Conservation (phyloP, 2,888 invertebrate species). For the Drosophila affinis region DNA sequence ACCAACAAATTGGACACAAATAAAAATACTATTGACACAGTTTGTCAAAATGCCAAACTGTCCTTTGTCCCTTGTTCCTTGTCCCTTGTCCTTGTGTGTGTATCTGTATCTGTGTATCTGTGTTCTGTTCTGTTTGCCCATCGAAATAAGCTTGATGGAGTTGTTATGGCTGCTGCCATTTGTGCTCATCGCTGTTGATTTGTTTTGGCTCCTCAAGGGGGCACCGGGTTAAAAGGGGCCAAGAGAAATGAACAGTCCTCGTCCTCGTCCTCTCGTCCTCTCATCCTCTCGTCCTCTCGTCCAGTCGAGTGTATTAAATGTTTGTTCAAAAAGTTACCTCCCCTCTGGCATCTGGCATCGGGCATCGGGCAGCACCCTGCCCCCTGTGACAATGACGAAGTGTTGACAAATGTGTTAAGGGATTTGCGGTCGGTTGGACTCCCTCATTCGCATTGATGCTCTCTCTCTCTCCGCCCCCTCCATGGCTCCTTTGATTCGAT, state of each 20-base stretch:
- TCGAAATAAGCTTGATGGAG: constrained; percentile 77
- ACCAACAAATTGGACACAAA: constrained; percentile 79
- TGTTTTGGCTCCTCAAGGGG: constrained; percentile 58
- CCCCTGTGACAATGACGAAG: constrained; percentile 77
- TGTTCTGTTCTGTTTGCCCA: constrained; percentile 54
- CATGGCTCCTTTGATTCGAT: constrained; percentile 49
- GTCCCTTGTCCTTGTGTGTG: constrained; percentile 21
- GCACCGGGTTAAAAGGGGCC: constrained; percentile 45
- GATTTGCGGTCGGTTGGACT: constrained; percentile 80
- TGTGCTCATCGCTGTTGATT: constrained; percentile 74
- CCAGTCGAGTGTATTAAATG: constrained; percentile 72
- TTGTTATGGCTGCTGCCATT: constrained; percentile 69
- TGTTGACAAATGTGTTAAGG: constrained; percentile 82
- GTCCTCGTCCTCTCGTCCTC: no score
- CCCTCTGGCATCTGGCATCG: neutral
- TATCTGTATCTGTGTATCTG: neutral
- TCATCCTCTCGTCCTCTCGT: constrained; percentile 13
- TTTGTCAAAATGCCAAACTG: constrained; percentile 72
- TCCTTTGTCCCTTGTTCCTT: constrained; percentile 24
- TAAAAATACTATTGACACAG: constrained; percentile 81
- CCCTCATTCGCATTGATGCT: constrained; percentile 58
- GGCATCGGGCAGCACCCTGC: neutral
- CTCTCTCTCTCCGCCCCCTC: constrained; percentile 1
- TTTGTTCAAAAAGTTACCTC: constrained; percentile 50
- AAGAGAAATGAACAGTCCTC: constrained; percentile 15